phyloP scores from a whole-genome alignment of 1,140 invertebrate genomes.

The Pseudomyrmex pallidus region DNA sequence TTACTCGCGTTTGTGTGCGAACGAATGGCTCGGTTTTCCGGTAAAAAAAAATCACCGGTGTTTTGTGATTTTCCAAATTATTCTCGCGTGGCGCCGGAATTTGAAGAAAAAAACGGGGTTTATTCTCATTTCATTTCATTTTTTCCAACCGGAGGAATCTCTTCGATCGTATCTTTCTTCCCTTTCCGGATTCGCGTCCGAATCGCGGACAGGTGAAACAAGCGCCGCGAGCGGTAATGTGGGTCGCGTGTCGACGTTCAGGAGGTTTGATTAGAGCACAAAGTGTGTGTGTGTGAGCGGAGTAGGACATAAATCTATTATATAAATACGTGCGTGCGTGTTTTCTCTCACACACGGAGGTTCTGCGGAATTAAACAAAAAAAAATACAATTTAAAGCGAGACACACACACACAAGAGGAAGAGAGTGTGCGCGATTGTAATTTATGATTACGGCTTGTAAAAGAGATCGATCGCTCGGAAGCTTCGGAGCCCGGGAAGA shows the following conservation, averaged over 20 bases:
- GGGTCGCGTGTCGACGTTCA: conserved; percentile 15
- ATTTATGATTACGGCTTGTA: not conserved
- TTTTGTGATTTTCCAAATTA: not conserved
- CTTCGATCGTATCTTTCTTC: conserved; percentile 30
- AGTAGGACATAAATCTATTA: no score
- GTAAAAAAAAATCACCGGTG: no score
- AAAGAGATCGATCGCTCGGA: conserved; percentile 12
- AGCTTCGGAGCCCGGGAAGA: not conserved
- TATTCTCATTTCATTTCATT: conserved; percentile 43
- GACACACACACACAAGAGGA: not conserved
- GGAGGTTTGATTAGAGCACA: conserved; percentile 9
- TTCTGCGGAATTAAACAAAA: not conserved
- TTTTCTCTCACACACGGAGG: not conserved
- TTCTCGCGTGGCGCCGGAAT: not conserved
- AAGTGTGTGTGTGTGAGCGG: no score
- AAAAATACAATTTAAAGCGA: no score
- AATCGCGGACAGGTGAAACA: conserved; percentile 51
- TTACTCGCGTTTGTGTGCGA: not conserved
- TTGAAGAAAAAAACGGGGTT: conserved; percentile 35
- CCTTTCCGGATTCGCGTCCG: conserved; percentile 37
- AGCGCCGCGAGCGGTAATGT: conserved; percentile 18
- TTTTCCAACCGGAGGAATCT: not conserved
- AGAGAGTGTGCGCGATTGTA: conserved; percentile 1
- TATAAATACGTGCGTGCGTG: no score
- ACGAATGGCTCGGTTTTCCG: not conserved